A percentile compares a stretch with the other conserved stretches of the same genome.
phyloP scores from a whole-genome alignment of 2,113 vertebrate species.

The Numenius arquata region DNA sequence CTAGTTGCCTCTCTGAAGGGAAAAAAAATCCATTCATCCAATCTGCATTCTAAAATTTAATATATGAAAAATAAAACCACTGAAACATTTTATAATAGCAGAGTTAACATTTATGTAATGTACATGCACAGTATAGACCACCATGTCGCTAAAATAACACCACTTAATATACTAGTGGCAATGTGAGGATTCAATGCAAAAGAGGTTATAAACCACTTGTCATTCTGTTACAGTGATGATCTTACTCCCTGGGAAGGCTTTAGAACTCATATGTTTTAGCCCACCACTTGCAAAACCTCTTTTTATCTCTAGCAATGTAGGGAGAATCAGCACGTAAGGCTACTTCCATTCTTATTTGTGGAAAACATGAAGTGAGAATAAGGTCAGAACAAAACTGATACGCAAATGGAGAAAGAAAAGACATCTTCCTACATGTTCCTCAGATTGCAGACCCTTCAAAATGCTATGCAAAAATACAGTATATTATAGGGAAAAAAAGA shows the following conservation, averaged over 20 bases:
- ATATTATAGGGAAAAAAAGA: not conserved
- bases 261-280: not conserved
- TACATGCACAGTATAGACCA: not conserved
- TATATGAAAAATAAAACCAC: not conserved
- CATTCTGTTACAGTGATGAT: not conserved
- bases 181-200: not conserved
- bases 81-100: not conserved
- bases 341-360: not conserved
- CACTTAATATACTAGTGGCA: not conserved
- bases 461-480: not conserved
- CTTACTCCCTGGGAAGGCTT: not conserved
- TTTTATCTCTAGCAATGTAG: not conserved
- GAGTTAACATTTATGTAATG: not conserved
- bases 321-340: not conserved
- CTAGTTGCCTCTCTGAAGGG: not conserved
- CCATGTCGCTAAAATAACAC: not conserved
- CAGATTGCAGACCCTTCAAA: not conserved
- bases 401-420: not conserved
- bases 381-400: not conserved
- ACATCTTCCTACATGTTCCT: not conserved
- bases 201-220: not conserved
- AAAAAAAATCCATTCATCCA: not conserved
- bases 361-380: not conserved
- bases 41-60: not conserved
- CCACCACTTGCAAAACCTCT: not conserved